Evolutionary conservation across 2,113 vertebrate species (phyloP).

Genomic region (Amphilophus citrinellus): DNA sequence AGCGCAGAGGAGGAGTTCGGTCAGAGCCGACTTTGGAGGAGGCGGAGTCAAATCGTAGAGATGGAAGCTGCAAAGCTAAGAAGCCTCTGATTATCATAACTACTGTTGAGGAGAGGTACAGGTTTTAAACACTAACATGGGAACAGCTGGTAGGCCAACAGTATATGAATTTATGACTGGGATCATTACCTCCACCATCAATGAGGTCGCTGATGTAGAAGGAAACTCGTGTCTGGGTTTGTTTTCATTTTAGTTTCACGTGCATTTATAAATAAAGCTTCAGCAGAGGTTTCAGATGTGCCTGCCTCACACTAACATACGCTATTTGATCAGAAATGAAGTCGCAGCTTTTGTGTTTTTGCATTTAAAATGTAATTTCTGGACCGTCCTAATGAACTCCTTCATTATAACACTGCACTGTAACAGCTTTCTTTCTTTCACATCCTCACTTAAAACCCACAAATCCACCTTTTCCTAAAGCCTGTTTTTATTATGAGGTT

Average conservation of each 20-base stretch:
- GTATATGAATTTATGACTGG: too few species aligned
- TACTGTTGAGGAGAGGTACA: conserved; percentile 51
- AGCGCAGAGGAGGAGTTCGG: neutral
- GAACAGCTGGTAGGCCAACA: too few species aligned
- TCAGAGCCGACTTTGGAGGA: neutral
- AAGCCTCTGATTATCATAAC: conserved; percentile 74
- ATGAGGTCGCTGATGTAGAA: neutral
- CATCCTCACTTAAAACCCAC: neutral
- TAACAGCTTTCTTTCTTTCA: conserved; percentile 13
- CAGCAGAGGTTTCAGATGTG: neutral
- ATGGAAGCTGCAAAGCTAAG: neutral
- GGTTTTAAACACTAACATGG: neutral
- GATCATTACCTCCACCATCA: neutral
- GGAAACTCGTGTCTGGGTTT: neutral
- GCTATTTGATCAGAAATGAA: neutral
- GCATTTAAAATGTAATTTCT: neutral
- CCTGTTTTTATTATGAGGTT: neutral
- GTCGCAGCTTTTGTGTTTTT: neutral
- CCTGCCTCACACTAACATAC: neutral
- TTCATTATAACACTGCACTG: neutral
- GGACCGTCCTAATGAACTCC: neutral
- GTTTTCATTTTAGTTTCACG: too few species aligned
- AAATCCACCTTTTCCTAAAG: neutral
- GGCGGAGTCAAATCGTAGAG: neutral
- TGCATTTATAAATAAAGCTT: neutral